Evolutionary conservation across 2,888 invertebrate species (phyloP).

Genomic region (Halictus quadricinctus): DNA sequence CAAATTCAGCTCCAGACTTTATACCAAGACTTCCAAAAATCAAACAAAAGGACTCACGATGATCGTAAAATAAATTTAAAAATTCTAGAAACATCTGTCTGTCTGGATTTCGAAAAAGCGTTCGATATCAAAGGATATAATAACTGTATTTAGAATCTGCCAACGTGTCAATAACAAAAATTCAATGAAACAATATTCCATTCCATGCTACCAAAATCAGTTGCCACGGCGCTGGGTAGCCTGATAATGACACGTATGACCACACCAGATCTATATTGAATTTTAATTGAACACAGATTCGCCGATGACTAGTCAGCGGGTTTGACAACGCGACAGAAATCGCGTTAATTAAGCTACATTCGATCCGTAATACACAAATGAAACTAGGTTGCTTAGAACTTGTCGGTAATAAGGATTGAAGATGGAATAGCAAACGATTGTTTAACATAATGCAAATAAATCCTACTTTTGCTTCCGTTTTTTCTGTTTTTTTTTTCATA

Average conservation of each 20-base stretch:
- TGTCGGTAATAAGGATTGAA: background rate
- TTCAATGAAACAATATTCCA: background rate
- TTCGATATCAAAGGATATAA: background rate
- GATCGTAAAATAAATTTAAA: background rate
- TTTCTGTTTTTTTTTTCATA: no score
- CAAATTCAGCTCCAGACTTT: background rate
- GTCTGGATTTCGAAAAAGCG: background rate
- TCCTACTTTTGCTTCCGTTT: background rate
- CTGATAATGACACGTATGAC: background rate
- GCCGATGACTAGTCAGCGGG: background rate
- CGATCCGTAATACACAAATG: background rate
- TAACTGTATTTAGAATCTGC: background rate
- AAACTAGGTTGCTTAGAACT: background rate
- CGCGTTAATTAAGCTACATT: background rate
- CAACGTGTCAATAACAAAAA: background rate
- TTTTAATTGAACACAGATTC: slow-evolving; percentile 9
- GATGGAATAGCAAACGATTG: background rate
- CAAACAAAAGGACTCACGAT: background rate
- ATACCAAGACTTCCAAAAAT: background rate
- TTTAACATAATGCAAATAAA: background rate
- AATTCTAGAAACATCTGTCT: background rate
- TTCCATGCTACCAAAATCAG: background rate
- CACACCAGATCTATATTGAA: background rate
- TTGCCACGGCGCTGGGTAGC: background rate
- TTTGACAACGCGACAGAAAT: background rate